phyloP scores from a whole-genome alignment of 1,140 invertebrate genomes.

The Drosophila santomea region DNA sequence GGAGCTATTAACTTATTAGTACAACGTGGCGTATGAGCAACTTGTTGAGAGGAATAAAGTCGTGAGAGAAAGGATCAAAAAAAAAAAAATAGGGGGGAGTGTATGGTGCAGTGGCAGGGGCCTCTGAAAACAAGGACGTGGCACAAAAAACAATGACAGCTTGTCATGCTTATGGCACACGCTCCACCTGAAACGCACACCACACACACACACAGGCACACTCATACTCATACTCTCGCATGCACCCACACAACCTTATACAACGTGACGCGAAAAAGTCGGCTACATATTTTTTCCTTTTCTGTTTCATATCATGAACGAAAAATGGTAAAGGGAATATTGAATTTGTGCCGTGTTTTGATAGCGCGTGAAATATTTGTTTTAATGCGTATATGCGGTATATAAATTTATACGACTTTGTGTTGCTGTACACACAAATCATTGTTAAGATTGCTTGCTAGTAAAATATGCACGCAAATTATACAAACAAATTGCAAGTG shows the following conservation, averaged over 20 bases:
- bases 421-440: background rate
- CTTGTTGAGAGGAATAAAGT: constrained; percentile 58
- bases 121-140: constrained; percentile 20
- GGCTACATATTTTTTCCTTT: constrained; percentile 36
- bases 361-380: constrained; percentile 27
- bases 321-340: constrained; percentile 25
- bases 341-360: constrained; percentile 33
- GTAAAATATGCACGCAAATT: background rate
- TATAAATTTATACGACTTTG: background rate
- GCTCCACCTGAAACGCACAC: constrained; percentile 45
- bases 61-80: constrained; percentile 16
- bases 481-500: background rate
- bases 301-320: background rate
- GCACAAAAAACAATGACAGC: constrained; percentile 72
- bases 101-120: background rate
- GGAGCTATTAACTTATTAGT: constrained; percentile 77
- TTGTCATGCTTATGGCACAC: constrained; percentile 66
- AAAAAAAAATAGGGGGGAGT: background rate
- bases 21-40: constrained; percentile 72
- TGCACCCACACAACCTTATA: constrained; percentile 5
- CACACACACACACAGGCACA: constrained; percentile 5
- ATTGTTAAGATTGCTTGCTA: background rate
- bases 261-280: constrained; percentile 50
- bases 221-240: constrained; percentile 2
- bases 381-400: constrained; percentile 6